Percentiles rank a stretch among this genome's conserved stretches.
Evolutionary conservation across 2,888 invertebrate species (phyloP).

Genomic region (Tribolium freemani): DNA sequence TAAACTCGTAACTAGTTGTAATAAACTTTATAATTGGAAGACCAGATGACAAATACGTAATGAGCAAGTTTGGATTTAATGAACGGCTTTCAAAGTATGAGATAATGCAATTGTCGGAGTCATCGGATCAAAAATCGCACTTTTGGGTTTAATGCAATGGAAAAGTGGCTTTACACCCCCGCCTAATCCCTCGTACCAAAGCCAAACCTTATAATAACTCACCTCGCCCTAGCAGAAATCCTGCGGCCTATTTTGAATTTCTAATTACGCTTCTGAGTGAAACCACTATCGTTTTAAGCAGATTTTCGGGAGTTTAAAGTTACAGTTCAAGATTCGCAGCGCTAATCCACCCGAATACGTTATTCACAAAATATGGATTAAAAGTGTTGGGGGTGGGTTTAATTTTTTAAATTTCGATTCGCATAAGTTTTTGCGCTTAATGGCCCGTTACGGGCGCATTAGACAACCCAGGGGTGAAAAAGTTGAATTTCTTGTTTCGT

Average conservation of each 20-base stretch:
- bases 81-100: background rate
- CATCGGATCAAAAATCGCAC: background rate
- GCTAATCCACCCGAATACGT: background rate
- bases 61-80: constrained; percentile 9
- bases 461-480: background rate
- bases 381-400: too few species aligned
- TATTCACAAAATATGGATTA: too few species aligned
- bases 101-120: background rate
- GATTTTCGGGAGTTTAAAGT: background rate
- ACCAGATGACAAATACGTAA: constrained; percentile 5
- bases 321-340: background rate
- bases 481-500: constrained; percentile 16
- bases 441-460: constrained; percentile 4
- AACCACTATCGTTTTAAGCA: constrained; percentile 16
- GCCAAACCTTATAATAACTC: constrained; percentile 19
- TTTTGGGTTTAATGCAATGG: background rate
- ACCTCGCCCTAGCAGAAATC: constrained; percentile 3
- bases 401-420: background rate
- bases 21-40: constrained; percentile 14
- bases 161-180: background rate
- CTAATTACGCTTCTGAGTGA: constrained; percentile 27
- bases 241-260: constrained; percentile 31
- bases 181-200: background rate
- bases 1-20: constrained; percentile 10
- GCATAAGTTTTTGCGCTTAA: constrained; percentile 5